Evolutionary conservation across 2,113 vertebrate species (phyloP).

Genomic region (Aptenodytes patagonicus): DNA sequence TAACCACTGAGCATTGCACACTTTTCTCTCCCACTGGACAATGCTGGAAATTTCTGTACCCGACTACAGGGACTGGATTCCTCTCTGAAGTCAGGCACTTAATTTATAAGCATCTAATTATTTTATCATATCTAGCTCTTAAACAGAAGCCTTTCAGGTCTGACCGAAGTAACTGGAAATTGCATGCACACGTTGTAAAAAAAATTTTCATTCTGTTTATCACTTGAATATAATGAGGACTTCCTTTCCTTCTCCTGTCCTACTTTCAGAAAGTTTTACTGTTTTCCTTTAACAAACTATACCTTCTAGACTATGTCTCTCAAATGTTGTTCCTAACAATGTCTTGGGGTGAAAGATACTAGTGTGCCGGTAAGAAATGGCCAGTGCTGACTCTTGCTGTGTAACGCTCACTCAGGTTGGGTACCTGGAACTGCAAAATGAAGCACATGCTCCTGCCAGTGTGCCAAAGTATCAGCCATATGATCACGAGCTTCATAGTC

Average conservation of each 20-base stretch:
- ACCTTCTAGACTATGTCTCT: not conserved
- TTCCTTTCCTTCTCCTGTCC: not conserved
- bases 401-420: not conserved
- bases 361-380: not conserved
- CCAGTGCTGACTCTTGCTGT: not conserved
- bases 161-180: not conserved
- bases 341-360: not conserved
- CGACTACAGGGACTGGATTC: not conserved
- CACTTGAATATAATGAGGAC: not conserved
- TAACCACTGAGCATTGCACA: not conserved
- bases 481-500: not conserved
- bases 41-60: not conserved
- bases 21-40: not conserved
- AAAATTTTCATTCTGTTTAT: not conserved
- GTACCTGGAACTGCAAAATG: not conserved
- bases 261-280: not conserved
- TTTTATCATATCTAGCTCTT: not conserved
- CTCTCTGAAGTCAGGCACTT: not conserved
- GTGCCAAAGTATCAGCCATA: not conserved
- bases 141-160: not conserved
- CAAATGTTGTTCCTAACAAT: not conserved
- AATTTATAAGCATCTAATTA: not conserved
- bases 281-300: not conserved
- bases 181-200: not conserved
- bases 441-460: fast-evolving